phyloP scores from a whole-genome alignment of 2,113 vertebrate species.

The Entelurus aequoreus region DNA sequence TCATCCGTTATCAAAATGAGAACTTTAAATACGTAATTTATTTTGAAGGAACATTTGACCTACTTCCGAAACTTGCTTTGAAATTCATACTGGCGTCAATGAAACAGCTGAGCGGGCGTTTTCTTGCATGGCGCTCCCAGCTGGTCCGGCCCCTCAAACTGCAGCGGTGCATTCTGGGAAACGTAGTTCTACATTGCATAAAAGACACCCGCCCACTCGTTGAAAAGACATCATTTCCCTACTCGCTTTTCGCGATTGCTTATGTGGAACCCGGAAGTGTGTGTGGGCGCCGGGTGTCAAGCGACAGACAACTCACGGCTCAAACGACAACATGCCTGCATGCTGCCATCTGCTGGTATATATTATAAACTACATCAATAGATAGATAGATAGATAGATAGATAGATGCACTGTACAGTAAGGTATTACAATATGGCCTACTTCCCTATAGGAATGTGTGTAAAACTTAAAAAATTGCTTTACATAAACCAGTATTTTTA shows the following conservation, averaged over 20 bases:
- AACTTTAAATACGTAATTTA: not conserved
- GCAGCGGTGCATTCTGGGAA: conserved; percentile 27
- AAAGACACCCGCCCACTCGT: fast-evolving
- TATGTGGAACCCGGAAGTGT: conserved; percentile 67
- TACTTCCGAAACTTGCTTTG: conserved; percentile 11
- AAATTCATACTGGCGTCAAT: conserved; percentile 9
- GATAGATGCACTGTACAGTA: too few relatives aligned
- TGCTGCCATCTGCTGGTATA: conserved; percentile 53
- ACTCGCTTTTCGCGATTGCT: conserved; percentile 37
- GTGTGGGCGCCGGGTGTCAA: not conserved
- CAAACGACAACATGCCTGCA: not conserved
- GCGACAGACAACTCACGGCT: too few relatives aligned
- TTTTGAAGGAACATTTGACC: conserved; percentile 26
- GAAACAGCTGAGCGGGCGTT: conserved; percentile 37
- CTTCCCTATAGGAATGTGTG: too few relatives aligned
- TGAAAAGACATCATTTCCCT: conserved; percentile 46
- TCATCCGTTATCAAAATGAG: not conserved
- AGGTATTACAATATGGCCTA: too few relatives aligned
- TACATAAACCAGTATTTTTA: too few relatives aligned
- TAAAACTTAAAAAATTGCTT: too few relatives aligned
- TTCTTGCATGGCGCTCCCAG: conserved; percentile 24
- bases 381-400: too few relatives aligned
- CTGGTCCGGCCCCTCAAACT: conserved; percentile 2
- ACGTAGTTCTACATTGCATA: conserved; percentile 12
- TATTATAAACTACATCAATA: not conserved